Evolutionary conservation across 1,140 invertebrate genomes (phyloP), one percentile per base, ranked within the genome.

Genomic region (Centruroides sculpturatus): DNA sequence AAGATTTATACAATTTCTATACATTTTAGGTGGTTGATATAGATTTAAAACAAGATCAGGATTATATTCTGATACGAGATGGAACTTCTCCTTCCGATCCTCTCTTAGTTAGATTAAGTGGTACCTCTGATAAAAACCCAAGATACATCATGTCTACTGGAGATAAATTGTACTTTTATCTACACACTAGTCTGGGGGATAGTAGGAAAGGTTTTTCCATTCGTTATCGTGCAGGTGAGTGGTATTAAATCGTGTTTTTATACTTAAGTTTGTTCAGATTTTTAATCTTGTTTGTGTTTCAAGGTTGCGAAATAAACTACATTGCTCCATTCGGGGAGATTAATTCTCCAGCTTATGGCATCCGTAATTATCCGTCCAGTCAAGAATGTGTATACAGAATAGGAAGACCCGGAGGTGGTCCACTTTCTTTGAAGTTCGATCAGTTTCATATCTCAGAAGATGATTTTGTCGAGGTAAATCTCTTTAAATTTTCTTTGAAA

Each of bases 181-280:
- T 95, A 71, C 87, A 90, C 72, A 92, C 91, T 0, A 64, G 63
- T 53, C 89, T 86, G 67, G 64, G 64, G 1, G 89, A 92, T 71
- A 89, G 86, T 0, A 83, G 82, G 68, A 84, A 85, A 69, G 93
- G 93, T n/a, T 96, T 95, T 72, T 87, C 86, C 66, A 85, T 95
- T 66, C 82, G 85, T 65, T 93, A 90, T 67, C 85, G 86, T 49
- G 87, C 92, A 76, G 63, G 63, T 64, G 56, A 55, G 34, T 13
- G 34, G 5, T 55, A 34, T 55, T 23, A 23, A 54, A 12, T 34
- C 5, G 11, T 9, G 11, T 23, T 11, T n/a, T 1, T n/a, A 3
- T n/a, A n/a, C 52, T n/a, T 1, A 23, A 1, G 52, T 34, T 54
- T 12, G 23, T n/a, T 9, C 8, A 54, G 23, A 56, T 6, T 3